A percentile compares a stretch with the other conserved stretches of the same genome.
Conservation (phyloP, 2,888 invertebrate species). For the Hyalella azteca region DNA sequence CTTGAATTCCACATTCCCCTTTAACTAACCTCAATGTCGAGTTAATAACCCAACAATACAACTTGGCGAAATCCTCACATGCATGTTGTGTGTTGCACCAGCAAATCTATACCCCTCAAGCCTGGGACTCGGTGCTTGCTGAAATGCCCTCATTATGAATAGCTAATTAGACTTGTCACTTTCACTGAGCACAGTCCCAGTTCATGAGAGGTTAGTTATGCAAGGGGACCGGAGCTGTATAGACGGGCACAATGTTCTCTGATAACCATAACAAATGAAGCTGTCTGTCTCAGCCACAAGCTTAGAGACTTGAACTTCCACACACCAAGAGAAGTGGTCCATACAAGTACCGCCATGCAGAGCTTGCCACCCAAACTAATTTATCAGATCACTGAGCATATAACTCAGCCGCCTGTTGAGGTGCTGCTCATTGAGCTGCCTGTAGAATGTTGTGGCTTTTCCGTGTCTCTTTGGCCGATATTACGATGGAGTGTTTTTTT, state of each 20-base stretch:
- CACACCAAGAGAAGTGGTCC: background rate
- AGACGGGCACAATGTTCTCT: background rate
- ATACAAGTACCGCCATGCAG: background rate
- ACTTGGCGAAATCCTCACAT: too few species aligned
- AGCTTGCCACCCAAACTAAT: conserved; percentile 17
- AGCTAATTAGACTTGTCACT: background rate
- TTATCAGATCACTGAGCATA: conserved; percentile 26
- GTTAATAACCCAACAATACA: too few species aligned
- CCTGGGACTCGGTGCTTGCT: too few species aligned
- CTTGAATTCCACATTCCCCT: too few species aligned
- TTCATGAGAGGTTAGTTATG: conserved; percentile 4
- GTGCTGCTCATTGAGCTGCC: background rate
- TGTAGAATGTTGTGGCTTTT: background rate
- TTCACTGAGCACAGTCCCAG: background rate
- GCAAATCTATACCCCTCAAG: too few species aligned
- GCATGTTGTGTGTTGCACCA: too few species aligned
- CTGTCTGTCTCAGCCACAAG: conserved; percentile 3
- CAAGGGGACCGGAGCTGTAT: background rate
- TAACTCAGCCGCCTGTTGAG: conserved; percentile 13
- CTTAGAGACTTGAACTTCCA: too few species aligned
- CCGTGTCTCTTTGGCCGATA: too few species aligned
- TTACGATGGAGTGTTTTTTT: too few species aligned
- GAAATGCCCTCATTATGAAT: conserved; percentile 2
- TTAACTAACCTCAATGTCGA: too few species aligned
- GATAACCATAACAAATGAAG: conserved; percentile 15